Percentiles rank a stretch among this genome's conserved stretches.
Evolutionary conservation across 1,140 invertebrate species (phyloP).

Genomic region (Bombus sylvicola): DNA sequence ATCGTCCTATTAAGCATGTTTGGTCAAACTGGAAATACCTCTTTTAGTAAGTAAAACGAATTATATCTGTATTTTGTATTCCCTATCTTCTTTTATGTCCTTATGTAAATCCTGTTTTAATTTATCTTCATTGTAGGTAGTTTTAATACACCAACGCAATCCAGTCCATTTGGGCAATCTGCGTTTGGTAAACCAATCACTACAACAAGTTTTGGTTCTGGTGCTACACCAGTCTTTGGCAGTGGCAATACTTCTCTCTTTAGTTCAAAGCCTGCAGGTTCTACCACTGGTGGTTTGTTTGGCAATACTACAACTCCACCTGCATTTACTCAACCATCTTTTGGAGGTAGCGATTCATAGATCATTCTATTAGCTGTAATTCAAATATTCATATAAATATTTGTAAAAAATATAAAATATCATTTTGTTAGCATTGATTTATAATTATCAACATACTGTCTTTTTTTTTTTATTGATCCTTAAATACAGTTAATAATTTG

Average conservation of each 20-base stretch:
- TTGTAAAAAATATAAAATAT: too few relatives aligned
- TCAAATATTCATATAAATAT: background rate
- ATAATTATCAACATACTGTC: background rate
- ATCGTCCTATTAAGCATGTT: constrained; percentile 66
- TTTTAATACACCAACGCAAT: constrained; percentile 77
- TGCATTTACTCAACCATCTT: constrained; percentile 82
- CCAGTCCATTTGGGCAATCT: constrained; percentile 82
- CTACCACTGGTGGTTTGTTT: constrained; percentile 81
- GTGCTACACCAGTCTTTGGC: constrained; percentile 81
- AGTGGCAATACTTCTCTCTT: constrained; percentile 82
- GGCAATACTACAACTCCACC: constrained; percentile 76
- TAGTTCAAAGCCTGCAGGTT: constrained; percentile 84
- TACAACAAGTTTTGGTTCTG: constrained; percentile 80
- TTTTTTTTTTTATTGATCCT: background rate
- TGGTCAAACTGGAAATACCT: constrained; percentile 73
- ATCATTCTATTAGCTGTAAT: constrained; percentile 8
- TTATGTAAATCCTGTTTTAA: constrained; percentile 15
- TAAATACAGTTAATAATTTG: background rate
- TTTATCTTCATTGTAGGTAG: constrained; percentile 55
- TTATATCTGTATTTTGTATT: too few relatives aligned
- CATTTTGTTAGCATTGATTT: background rate
- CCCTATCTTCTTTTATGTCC: background rate
- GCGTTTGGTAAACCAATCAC: constrained; percentile 82
- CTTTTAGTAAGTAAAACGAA: constrained; percentile 68
- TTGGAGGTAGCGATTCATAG: constrained; percentile 73